Evolutionary conservation across 2,888 invertebrate genomes (phyloP), one percentile per base, ranked within the genome.

Genomic region (Mythimna lalbum): DNA sequence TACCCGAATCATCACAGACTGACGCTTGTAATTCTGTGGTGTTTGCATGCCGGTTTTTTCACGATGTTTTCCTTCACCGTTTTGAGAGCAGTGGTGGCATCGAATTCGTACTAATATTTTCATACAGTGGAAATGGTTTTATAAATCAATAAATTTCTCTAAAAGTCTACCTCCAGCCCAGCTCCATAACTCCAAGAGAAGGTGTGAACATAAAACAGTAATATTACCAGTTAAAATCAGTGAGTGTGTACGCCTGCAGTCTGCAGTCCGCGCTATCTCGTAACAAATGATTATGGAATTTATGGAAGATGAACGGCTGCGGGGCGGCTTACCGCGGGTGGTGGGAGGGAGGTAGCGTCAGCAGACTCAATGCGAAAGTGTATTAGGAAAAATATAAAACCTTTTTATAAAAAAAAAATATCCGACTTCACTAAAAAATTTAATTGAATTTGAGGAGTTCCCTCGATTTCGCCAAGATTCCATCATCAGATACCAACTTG

Each of bases 271-370:
- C 79, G 86, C 88, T 89, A 89, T 89, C 90, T 89, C 82, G 84
- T 92, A 90, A 92, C 90, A 90, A 92, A 92, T 92, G 90, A 89
- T 87, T 85, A 85, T 81, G 87, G 89, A 89, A 89, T 89, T 89
- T 87, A 85, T 86, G 86, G 86, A 89, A 90, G 92, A 92, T 89
- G 87, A 88, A 92, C 91, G 87, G 83, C 81, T 76, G 80, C 81
- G 88, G 85, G 82, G 84, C 78, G 85, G 85, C 84, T 87, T 85
- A 83, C 81, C 69, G 73, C 73, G 70, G 70, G 68, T 68, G 75
- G 73, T 78, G 39, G 39, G 43, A 43, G 60, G 75, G 56, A 55
- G 27, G 89, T 82, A 89, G 49, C 33, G 84, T 50, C 9, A 0
- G 67, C 49, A 82, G 14, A 65, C 39, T 57, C 61, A 62, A 23